Percentiles rank a stretch among this genome's conserved stretches.
Conservation (phyloP, 2,888 invertebrate genomes). For the Acleris cristana region DNA sequence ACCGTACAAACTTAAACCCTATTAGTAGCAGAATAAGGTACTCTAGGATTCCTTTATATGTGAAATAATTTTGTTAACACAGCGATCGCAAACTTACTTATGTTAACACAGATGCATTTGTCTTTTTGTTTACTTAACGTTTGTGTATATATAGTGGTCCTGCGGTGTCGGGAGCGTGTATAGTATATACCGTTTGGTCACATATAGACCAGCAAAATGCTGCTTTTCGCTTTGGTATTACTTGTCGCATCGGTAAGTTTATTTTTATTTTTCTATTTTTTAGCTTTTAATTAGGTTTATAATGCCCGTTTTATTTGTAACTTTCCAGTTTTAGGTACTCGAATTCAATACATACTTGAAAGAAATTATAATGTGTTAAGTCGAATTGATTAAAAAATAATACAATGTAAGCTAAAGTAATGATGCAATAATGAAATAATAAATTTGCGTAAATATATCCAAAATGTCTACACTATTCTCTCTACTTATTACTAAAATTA, state of each 20-base stretch:
- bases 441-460: too few species aligned
- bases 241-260: conserved; percentile 68
- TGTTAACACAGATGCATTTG: conserved; percentile 63
- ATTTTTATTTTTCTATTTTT: conserved; percentile 37
- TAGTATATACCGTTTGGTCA: conserved; percentile 77
- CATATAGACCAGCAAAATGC: conserved; percentile 68
- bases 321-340: neutral
- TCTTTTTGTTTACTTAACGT: conserved; percentile 52
- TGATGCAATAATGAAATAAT: too few species aligned
- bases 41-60: neutral
- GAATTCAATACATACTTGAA: neutral
- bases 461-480: too few species aligned
- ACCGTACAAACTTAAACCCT: conserved; percentile 40
- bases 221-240: conserved; percentile 67
- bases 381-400: too few species aligned
- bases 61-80: conserved; percentile 4
- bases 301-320: neutral
- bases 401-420: too few species aligned
- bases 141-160: conserved; percentile 67
- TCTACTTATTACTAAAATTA: too few species aligned
- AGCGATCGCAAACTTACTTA: conserved; percentile 41
- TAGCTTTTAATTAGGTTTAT: neutral
- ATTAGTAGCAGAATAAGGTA: neutral
- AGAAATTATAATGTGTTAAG: too few species aligned
- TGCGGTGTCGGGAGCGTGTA: conserved; percentile 56